Evolutionary conservation across 2,797 vertebrate genomes (phyloP), one percentile per base, ranked within the genome.

Genomic region (Pitangus sulphuratus): DNA sequence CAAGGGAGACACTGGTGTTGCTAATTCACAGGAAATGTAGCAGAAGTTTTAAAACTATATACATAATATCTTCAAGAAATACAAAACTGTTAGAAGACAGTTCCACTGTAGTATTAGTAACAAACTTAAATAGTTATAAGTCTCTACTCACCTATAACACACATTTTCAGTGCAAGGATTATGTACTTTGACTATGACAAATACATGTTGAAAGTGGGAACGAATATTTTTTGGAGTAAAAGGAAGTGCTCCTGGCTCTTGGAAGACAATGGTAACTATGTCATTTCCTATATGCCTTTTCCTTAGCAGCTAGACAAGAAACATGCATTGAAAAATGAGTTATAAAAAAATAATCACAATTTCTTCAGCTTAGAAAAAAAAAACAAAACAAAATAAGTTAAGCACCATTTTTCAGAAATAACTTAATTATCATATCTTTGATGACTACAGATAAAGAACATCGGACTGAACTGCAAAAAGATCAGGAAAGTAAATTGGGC

Each of bases 261-360:
- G 99, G 98, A 99, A 99, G 95, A 99, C 98, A 97, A 99, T 99
- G 96, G 99, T 99, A 97, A 99, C 99, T 77, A 99, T 99, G 95
- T 99, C 99, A 89, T 99, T 99, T 97, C 99, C 99, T 61, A 99
- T 99, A 97, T 99, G 99, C 95, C 99, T 98, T 98, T 99, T 99
- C 97, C 99, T 98, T 97, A 99, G 98, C 87, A 99, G 98, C 99
- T 99, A 76, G 91, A 89, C 53, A 88, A 96, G 94, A 95, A 93
- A 97, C 12, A 90, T 56, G 90, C 33, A 96, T 70, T 84, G 54
- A 95, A 97, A 75, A 94, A 89, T 87, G 45, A 93, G 84, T 97
- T 89, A 93, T 40, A 42, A 85, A 45, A 28, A 57, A 40, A 12
- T 13, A 56, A 56, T 48, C 24, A 92, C 45, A 12, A 21, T 45